These are phyloP conservation scores for Pseudomyrmex cubaensis DNA, from an alignment of 1,140 invertebrate genomes.

Conservation along the genomic window DNA sequence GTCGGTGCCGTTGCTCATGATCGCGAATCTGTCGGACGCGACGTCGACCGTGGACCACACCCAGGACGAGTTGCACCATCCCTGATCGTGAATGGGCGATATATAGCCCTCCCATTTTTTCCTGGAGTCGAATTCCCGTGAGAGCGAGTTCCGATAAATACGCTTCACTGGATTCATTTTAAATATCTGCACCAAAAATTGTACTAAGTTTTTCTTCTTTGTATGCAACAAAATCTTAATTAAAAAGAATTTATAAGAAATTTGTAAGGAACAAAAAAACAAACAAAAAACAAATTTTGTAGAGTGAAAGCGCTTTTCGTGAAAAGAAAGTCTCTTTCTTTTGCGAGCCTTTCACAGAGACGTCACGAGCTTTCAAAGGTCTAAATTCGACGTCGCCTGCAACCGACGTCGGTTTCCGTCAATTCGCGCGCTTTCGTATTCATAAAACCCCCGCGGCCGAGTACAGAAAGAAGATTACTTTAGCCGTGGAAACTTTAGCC, in stretches of 20 bases:
- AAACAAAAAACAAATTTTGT: neutral
- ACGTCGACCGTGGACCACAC: conserved; percentile 94
- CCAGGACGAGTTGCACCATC: conserved; percentile 97
- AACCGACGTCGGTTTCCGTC: neutral
- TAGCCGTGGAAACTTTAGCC: conserved; percentile 33
- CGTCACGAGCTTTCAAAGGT: neutral
- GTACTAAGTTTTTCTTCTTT: too few relatives aligned
- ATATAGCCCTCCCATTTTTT: conserved; percentile 82
- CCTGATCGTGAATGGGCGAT: conserved; percentile 92
- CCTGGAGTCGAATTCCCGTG: conserved; percentile 91
- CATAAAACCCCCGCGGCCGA: conserved; percentile 24
- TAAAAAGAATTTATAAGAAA: conserved; percentile 31
- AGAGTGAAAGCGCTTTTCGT: neutral
- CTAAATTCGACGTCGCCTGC: neutral
- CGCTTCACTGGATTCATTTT: conserved; percentile 89
- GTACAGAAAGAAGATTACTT: conserved; percentile 26
- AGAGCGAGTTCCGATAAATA: conserved; percentile 87
- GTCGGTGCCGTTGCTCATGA: conserved; percentile 93
- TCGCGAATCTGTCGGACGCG: conserved; percentile 92
- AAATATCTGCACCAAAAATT: conserved; percentile 83
- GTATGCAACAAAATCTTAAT: too few relatives aligned
- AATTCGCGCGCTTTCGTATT: conserved; percentile 1
- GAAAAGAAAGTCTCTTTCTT: neutral
- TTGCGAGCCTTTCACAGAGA: too few relatives aligned
- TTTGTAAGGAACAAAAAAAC: neutral